phyloP scores from a whole-genome alignment of 2,888 invertebrate genomes.

The Lymantria monacha region DNA sequence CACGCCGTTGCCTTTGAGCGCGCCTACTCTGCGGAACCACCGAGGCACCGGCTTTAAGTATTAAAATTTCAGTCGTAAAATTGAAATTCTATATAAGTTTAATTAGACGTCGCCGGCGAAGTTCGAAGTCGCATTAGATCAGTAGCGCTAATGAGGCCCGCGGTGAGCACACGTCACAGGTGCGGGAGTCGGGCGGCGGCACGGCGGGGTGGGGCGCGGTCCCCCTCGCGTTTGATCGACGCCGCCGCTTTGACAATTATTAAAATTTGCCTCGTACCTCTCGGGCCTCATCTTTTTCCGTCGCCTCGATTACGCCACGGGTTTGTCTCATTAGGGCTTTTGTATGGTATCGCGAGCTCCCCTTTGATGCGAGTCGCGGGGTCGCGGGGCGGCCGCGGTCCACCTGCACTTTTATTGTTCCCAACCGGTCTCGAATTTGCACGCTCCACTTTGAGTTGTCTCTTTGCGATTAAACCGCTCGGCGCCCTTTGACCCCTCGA shows the following conservation, averaged over 20 bases:
- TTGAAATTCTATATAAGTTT: conserved; percentile 79
- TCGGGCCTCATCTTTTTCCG: conserved; percentile 81
- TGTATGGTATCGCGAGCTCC: conserved; percentile 77
- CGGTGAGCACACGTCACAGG: conserved; percentile 75
- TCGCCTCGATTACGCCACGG: conserved; percentile 82
- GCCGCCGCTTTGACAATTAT: conserved; percentile 84
- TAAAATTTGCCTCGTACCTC: conserved; percentile 83
- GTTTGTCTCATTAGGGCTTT: conserved; percentile 83
- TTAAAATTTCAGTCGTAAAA: conserved; percentile 78
- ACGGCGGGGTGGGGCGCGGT: conserved; percentile 28
- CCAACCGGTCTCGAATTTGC: conserved; percentile 71
- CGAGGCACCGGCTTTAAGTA: conserved; percentile 74
- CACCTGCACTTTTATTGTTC: conserved; percentile 81
- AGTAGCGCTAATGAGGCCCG: conserved; percentile 79
- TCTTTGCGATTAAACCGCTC: conserved; percentile 70
- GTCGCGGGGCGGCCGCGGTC: conserved; percentile 60
- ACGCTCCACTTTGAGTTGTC: conserved; percentile 76
- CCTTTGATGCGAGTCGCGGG: conserved; percentile 72
- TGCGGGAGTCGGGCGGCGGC: conserved; percentile 40
- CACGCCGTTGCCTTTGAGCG: conserved; percentile 78
- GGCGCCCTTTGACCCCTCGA: conserved; percentile 54
- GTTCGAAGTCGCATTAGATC: conserved; percentile 79
- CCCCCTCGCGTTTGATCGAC: conserved; percentile 78
- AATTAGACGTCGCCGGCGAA: conserved; percentile 73
- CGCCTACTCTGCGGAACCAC: conserved; percentile 69